Percentiles rank a stretch among this genome's conserved stretches.
Conservation (phyloP, 2,888 invertebrate species). For the Troides helena region DNA sequence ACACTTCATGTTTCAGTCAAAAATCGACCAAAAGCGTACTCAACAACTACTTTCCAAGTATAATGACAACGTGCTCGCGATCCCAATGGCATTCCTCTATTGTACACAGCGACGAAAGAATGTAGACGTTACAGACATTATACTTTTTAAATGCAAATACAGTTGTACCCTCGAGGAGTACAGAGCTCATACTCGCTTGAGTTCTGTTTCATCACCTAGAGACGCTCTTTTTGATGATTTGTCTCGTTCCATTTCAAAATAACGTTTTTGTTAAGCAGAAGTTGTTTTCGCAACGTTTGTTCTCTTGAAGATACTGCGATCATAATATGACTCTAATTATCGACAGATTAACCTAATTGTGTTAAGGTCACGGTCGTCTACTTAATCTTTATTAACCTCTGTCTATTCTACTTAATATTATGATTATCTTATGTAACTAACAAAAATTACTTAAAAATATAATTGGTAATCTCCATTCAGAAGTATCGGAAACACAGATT, state of each 20-base stretch:
- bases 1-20: conserved; percentile 53
- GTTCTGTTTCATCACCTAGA: conserved; percentile 37
- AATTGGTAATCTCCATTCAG: too few relatives aligned
- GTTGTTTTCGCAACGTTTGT: conserved; percentile 56
- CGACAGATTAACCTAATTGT: conserved; percentile 23
- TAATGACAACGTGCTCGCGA: conserved; percentile 62
- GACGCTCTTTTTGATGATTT: conserved; percentile 59
- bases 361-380: conserved; percentile 21
- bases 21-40: conserved; percentile 54
- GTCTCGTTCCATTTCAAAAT: conserved; percentile 68
- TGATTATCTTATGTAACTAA: too few relatives aligned
- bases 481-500: too few relatives aligned
- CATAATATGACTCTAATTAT: conserved; percentile 10
- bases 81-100: conserved; percentile 59
- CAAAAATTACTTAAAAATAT: too few relatives aligned
- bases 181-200: conserved; percentile 38
- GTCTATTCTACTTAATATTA: neutral
- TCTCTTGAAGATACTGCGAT: conserved; percentile 14
- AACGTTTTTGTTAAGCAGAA: conserved; percentile 48
- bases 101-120: conserved; percentile 46
- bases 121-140: conserved; percentile 29
- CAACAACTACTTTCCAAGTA: conserved; percentile 65
- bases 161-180: neutral
- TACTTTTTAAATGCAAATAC: conserved; percentile 21
- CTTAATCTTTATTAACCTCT: neutral